Percentiles rank a stretch among this genome's conserved stretches.
Conservation (phyloP, 2,888 invertebrate genomes). For the Hydropsyche betteni region DNA sequence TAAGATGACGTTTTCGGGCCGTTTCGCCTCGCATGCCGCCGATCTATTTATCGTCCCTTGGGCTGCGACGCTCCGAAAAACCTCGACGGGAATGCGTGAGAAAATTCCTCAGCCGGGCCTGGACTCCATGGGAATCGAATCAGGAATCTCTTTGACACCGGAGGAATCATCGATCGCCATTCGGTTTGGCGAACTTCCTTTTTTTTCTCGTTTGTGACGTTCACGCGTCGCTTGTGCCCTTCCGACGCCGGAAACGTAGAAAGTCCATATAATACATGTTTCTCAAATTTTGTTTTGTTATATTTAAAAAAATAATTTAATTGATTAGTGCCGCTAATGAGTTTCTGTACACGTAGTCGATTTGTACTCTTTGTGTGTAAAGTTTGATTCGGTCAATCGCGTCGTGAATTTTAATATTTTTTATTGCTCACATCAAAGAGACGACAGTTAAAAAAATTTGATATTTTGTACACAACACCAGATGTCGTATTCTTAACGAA, state of each 20-base stretch:
- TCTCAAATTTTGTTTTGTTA: no score
- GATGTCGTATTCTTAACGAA: constrained; percentile 39
- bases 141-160: constrained; percentile 29
- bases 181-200: constrained; percentile 21
- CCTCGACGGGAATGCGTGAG: constrained; percentile 35
- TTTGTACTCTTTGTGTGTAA: constrained; percentile 23
- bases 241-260: background rate
- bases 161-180: constrained; percentile 33
- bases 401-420: constrained; percentile 32
- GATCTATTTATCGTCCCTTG: constrained; percentile 37
- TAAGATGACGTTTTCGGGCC: constrained; percentile 25
- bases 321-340: background rate
- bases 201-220: background rate
- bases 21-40: constrained; percentile 25
- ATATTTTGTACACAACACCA: constrained; percentile 40
- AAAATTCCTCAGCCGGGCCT: constrained; percentile 29
- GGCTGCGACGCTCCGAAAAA: constrained; percentile 32
- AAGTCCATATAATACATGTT: no score
- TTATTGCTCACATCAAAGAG: constrained; percentile 37
- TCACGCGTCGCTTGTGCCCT: constrained; percentile 19
- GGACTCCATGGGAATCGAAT: constrained; percentile 39
- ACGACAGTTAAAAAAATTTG: constrained; percentile 14
- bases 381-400: constrained; percentile 30
- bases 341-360: background rate
- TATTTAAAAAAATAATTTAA: no score